Evolutionary conservation across 2,113 vertebrate genomes (phyloP).

Genomic region (Ictidomys tridecemlineatus): DNA sequence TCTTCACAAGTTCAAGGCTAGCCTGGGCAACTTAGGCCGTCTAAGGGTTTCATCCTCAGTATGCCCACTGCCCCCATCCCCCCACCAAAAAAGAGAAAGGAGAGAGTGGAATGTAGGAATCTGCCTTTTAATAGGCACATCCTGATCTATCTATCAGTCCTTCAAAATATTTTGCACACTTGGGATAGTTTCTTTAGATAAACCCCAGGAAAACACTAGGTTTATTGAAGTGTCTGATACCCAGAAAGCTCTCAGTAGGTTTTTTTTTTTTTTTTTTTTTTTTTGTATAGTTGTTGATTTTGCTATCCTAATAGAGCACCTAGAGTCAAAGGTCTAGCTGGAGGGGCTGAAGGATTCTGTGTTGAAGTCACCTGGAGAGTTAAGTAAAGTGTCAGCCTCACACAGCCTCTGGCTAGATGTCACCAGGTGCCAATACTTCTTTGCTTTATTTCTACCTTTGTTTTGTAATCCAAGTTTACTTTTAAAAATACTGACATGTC

Average conservation of each 20-base stretch:
- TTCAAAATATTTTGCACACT: constrained; percentile 1
- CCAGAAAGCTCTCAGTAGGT: not conserved
- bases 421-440: not conserved
- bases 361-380: not conserved
- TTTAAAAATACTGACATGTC: not conserved
- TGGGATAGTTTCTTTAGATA: not conserved
- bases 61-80: too few relatives aligned
- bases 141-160: not conserved
- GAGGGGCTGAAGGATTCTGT: not conserved
- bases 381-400: not conserved
- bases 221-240: not conserved
- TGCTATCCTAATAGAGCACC: not conserved
- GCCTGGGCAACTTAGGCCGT: not conserved
- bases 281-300: not conserved
- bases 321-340: not conserved
- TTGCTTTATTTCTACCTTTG: not conserved
- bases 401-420: not conserved
- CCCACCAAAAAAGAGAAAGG: not conserved
- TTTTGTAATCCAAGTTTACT: not conserved
- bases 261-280: not conserved
- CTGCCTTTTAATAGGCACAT: not conserved
- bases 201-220: not conserved
- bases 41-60: not conserved
- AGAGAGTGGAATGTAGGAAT: not conserved
- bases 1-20: not conserved